Evolutionary conservation across 2,797 vertebrate genomes (phyloP), one percentile per base, ranked within the genome.

Genomic region (Acrossocheilus fasciatus): DNA sequence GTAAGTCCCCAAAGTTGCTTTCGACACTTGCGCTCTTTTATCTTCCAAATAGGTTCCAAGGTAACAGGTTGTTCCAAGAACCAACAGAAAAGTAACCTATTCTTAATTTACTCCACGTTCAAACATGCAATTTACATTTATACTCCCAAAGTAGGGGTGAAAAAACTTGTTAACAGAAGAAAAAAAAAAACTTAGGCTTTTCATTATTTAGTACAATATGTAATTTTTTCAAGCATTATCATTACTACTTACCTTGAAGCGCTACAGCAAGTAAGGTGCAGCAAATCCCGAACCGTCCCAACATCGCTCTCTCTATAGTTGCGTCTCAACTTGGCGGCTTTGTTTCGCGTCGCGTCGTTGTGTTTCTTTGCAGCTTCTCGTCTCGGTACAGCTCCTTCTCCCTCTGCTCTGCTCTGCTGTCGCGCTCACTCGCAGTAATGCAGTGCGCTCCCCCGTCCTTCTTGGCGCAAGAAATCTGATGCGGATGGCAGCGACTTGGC

Each of bases 401-500:
- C 62, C 59, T 84, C 85, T 81, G 73, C 84, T 87, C 88, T 83
- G 73, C 84, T 87, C 88, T 83, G 73, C 84, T 87, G 86, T 90
- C 52, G 11, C 36, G 74, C 84, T 72, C 45, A 84, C 69, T 39
- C 50, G 26, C 89, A 87, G 82, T 83, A 91, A 34, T 87, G 80
- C 83, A 86, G 62, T 88, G 78, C 82, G 89, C 88, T 87, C 86
- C 88, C 86, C 87, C 43, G 90, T 85, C 89, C 81, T 87, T 84
- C 87, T 83, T 82, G 66, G 88, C 75, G 91, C 80, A 62, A 92
- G 95, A 94, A 95, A 96, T 95, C 93, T 95, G 95, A 96, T 93
- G 94, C 95, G 92, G 92, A 83, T 93, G 92, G 93, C 93, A 93
- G 93, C 89, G 90, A 92, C 92, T 90, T 93, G 94, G 92, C 92